Base-by-base conservation (phyloP, 1,140 invertebrate species). In the Bombus superbus region DNA sequence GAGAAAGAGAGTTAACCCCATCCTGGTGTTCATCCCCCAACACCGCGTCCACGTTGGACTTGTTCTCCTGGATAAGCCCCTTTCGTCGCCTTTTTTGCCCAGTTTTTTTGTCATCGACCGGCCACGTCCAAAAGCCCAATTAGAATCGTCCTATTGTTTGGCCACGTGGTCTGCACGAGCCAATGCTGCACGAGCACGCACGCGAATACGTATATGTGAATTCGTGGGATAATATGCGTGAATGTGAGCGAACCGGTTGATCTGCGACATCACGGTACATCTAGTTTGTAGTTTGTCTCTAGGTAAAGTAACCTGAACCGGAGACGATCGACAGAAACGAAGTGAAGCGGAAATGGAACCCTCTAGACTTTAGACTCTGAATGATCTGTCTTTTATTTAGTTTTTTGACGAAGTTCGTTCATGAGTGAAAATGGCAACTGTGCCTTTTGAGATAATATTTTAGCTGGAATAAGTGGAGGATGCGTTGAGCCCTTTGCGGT, bases 151-250 rank as follows among this genome's bases (percentile, higher is more conserved):
- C 93, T 85, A 93, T 94, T 94, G 93, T 94, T 72, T 77, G 91
- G 92, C 91, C 93, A 94, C 93, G 93, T 94, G 93, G 93, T 92
- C 69, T 72, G 84, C 93, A 94, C 93, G 93, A 94, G 93, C 91
- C 93, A 81, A 72, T 35, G 64, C 73, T 74, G 73, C 78, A 81
- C 86, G 84, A 81, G 77, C 72, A 74, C 64, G 86, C 68, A 84
- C 86, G 88, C 87, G 84, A 74, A 35, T 62, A 53, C 32, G 69
- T 64, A 71, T 71, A 66, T 64, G 78, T 62, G 69, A 73, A 75
- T 86, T 62, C 71, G 35, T 68, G 64, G 47, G 13, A 10, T 15
- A 44, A 69, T 74, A 42, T 47, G 64, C 35, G 72, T 28, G 25
- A 38, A 35, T 42, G 40, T 44, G 59, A 32, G 38, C 32, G 35